Evolutionary conservation across 2,888 invertebrate species (phyloP).

Genomic region (Tipula helvola): DNA sequence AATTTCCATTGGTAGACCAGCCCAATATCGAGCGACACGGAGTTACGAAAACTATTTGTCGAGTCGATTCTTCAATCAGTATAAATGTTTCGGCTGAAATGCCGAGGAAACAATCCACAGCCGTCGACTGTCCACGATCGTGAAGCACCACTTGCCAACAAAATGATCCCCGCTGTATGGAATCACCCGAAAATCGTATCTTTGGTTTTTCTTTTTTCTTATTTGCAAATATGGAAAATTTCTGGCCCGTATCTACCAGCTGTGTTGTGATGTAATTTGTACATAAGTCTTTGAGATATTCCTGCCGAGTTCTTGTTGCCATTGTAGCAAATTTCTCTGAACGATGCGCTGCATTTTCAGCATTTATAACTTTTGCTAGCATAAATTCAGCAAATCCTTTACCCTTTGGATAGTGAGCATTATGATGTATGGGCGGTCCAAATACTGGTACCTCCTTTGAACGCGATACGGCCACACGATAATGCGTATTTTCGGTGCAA

Average conservation of each 20-base stretch:
- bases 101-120: slow-evolving; percentile 69
- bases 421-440: slow-evolving; percentile 86
- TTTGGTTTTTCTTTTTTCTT: slow-evolving; percentile 67
- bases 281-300: slow-evolving; percentile 88
- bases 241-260: slow-evolving; percentile 70
- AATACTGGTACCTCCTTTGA: slow-evolving; percentile 93
- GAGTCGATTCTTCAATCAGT: slow-evolving; percentile 67
- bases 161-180: slow-evolving; percentile 60
- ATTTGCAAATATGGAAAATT: slow-evolving; percentile 62
- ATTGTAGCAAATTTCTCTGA: slow-evolving; percentile 95
- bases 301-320: slow-evolving; percentile 90
- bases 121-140: slow-evolving; percentile 49
- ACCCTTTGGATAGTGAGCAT: slow-evolving; percentile 76
- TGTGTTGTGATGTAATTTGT: slow-evolving; percentile 70
- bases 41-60: slow-evolving; percentile 74
- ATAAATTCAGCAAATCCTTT: slow-evolving; percentile 92
- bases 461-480: slow-evolving; percentile 62
- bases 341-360: slow-evolving; percentile 90
- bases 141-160: slow-evolving; percentile 70
- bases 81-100: slow-evolving; percentile 80
- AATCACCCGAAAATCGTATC: slow-evolving; percentile 60
- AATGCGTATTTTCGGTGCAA: slow-evolving; percentile 81
- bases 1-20: slow-evolving; percentile 42
- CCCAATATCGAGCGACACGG: slow-evolving; percentile 69
- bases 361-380: slow-evolving; percentile 90